A percentile compares a stretch with the other conserved stretches of the same genome.
These are phyloP conservation scores for Telenomus remus DNA, from an alignment of 1,140 invertebrate genomes.

Conservation along the genomic window DNA sequence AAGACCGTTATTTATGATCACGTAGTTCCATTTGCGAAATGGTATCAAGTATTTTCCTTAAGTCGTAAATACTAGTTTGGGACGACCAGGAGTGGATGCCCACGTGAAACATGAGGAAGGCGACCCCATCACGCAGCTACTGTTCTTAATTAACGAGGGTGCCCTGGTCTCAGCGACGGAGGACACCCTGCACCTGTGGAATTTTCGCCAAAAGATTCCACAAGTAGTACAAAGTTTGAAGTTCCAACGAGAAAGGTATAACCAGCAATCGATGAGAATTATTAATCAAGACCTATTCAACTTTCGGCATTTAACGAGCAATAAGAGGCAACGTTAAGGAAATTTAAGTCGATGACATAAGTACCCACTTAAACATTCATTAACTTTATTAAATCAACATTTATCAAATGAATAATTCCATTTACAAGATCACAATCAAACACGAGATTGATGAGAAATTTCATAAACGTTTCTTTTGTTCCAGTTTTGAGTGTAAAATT, in stretches of 20 bases:
- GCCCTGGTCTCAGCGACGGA: constrained; percentile 95
- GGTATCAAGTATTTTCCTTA: constrained; percentile 53
- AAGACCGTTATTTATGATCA: constrained; percentile 3
- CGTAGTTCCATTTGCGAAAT: background rate
- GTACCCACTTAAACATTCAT: no score
- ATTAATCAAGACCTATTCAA: constrained; percentile 44
- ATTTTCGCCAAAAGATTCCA: constrained; percentile 95
- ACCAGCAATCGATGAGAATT: constrained; percentile 49
- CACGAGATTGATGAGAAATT: no score
- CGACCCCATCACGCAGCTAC: constrained; percentile 89
- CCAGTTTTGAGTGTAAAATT: no score
- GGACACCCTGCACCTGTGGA: constrained; percentile 97
- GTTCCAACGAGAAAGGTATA: constrained; percentile 96
- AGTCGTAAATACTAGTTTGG: constrained; percentile 81
- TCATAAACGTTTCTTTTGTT: no score
- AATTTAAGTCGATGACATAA: no score
- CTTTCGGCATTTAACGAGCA: constrained; percentile 43
- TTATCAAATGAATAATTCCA: no score
- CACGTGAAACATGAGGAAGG: constrained; percentile 90
- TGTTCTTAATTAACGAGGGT: constrained; percentile 97
- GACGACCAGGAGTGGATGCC: constrained; percentile 95
- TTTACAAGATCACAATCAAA: no score
- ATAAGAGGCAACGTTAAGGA: constrained; percentile 24
- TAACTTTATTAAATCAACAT: no score
- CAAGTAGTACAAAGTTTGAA: constrained; percentile 96